Percentiles rank a stretch among this genome's conserved stretches.
phyloP scores from a whole-genome alignment of 2,113 vertebrate species.

The human region DNA sequence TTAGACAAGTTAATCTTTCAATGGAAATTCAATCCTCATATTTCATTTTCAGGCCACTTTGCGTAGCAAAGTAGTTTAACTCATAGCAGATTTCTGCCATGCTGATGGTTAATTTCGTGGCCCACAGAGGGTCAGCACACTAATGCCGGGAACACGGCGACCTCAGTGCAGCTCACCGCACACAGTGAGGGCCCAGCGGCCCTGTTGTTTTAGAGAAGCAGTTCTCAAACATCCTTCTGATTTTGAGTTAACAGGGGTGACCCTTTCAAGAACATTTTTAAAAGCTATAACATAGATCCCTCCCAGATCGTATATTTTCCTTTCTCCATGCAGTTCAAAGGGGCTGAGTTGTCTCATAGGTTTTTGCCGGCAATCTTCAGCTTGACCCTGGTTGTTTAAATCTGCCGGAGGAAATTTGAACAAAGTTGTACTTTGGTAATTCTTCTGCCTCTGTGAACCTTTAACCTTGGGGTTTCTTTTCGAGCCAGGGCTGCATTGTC shows the following conservation, averaged over 20 bases:
- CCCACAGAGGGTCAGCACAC: conserved; percentile 85
- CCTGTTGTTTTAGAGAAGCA: conserved; percentile 73
- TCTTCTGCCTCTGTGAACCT: conserved; percentile 85
- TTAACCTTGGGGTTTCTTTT: conserved; percentile 84
- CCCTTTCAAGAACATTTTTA: conserved; percentile 76
- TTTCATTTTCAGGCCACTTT: conserved; percentile 86
- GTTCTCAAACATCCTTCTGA: conserved; percentile 75
- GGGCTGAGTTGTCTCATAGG: conserved; percentile 55
- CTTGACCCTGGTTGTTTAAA: conserved; percentile 85
- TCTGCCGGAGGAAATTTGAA: conserved; percentile 77
- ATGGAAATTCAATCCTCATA: conserved; percentile 84
- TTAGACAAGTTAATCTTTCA: conserved; percentile 84
- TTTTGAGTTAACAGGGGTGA: conserved; percentile 73
- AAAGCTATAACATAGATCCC: conserved; percentile 71
- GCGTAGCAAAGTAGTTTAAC: conserved; percentile 87
- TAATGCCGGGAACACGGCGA: conserved; percentile 81
- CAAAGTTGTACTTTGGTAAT: conserved; percentile 85
- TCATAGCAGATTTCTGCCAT: conserved; percentile 84
- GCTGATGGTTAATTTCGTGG: conserved; percentile 87
- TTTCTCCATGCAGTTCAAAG: conserved; percentile 76
- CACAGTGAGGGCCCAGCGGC: neutral
- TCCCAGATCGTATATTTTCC: conserved; percentile 52
- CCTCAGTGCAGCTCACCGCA: conserved; percentile 72
- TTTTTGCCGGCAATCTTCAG: conserved; percentile 78
- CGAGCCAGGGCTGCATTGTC: conserved; percentile 83